A percentile compares a stretch with the other conserved stretches of the same genome.
Conservation (phyloP, 1,140 invertebrate genomes). For the Drosophila nigromelanica region DNA sequence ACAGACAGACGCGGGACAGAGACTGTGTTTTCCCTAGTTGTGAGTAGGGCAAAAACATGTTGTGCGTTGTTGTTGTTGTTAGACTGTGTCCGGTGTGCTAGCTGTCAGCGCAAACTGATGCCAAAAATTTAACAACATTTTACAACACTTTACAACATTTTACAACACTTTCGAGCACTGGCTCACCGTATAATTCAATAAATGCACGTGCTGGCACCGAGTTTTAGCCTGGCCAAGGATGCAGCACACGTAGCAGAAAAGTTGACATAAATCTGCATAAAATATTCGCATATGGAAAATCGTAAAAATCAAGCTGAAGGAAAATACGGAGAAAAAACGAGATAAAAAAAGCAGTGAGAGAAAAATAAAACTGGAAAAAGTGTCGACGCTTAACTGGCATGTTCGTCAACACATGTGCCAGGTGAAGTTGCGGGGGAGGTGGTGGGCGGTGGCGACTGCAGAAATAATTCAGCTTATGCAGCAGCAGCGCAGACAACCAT, state of each 20-base stretch:
- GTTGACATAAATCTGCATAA: slow-evolving; percentile 82
- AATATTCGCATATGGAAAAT: slow-evolving; percentile 79
- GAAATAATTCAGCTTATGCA: slow-evolving; percentile 64
- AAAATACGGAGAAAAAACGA: slow-evolving; percentile 13
- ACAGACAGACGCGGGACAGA: neutral
- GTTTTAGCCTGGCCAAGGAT: slow-evolving; percentile 38
- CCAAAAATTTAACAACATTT: slow-evolving; percentile 59
- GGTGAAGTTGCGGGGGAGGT: neutral
- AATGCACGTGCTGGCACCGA: slow-evolving; percentile 60
- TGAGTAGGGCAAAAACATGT: slow-evolving; percentile 71
- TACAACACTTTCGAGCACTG: slow-evolving; percentile 20
- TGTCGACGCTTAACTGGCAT: slow-evolving; percentile 66
- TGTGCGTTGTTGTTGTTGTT: slow-evolving; percentile 48
- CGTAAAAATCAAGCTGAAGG: slow-evolving; percentile 23
- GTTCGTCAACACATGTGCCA: slow-evolving; percentile 51
- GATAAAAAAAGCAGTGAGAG: slow-evolving; percentile 6
- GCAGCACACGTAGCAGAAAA: slow-evolving; percentile 72
- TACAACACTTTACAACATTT: slow-evolving; percentile 68
- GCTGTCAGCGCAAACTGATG: slow-evolving; percentile 68
- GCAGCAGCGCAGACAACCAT: slow-evolving; percentile 51
- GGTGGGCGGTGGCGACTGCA: slow-evolving; percentile 1
- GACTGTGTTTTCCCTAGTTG: slow-evolving; percentile 4
- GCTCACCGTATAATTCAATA: slow-evolving; percentile 73
- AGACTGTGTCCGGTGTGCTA: slow-evolving; percentile 24
- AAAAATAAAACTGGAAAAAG: slow-evolving; percentile 28